phyloP scores from a whole-genome alignment of 2,888 invertebrate species.

The Pyrrhia umbra region DNA sequence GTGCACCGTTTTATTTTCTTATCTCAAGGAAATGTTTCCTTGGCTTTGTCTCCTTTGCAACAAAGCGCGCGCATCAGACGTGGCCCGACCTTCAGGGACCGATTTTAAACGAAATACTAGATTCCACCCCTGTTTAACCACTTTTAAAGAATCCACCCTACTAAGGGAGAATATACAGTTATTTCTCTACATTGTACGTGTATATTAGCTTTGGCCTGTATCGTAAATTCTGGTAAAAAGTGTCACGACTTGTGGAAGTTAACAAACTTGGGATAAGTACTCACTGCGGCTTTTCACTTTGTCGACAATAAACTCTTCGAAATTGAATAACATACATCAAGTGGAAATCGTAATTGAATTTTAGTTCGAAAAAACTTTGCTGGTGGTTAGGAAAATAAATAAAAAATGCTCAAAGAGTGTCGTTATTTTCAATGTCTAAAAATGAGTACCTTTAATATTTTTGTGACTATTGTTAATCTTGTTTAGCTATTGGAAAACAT shows the following conservation, averaged over 20 bases:
- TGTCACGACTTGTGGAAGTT: conserved; percentile 70
- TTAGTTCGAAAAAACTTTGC: conserved; percentile 55
- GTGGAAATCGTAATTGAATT: conserved; percentile 64
- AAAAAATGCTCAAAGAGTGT: conserved; percentile 30
- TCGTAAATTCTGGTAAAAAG: conserved; percentile 71
- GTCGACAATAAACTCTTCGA: conserved; percentile 71
- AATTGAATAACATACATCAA: conserved; percentile 67
- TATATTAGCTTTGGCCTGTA: conserved; percentile 63
- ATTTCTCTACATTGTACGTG: conserved; percentile 54
- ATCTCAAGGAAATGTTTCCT: conserved; percentile 74
- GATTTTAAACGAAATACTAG: conserved; percentile 77
- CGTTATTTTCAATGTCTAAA: conserved; percentile 22
- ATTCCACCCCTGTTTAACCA: conserved; percentile 68
- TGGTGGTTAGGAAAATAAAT: conserved; percentile 32
- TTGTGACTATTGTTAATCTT: conserved; percentile 9
- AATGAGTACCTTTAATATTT: not conserved
- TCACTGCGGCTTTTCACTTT: conserved; percentile 70
- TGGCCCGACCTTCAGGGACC: conserved; percentile 75
- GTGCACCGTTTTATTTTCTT: conserved; percentile 77
- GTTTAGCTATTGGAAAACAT: conserved; percentile 8
- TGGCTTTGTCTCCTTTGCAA: conserved; percentile 77
- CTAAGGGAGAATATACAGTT: conserved; percentile 59
- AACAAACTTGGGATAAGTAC: conserved; percentile 63
- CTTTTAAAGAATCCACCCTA: conserved; percentile 59
- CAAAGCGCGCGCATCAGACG: conserved; percentile 74